phyloP scores from a whole-genome alignment of 2,797 vertebrate species.

The Pseudochirops cupreus region DNA sequence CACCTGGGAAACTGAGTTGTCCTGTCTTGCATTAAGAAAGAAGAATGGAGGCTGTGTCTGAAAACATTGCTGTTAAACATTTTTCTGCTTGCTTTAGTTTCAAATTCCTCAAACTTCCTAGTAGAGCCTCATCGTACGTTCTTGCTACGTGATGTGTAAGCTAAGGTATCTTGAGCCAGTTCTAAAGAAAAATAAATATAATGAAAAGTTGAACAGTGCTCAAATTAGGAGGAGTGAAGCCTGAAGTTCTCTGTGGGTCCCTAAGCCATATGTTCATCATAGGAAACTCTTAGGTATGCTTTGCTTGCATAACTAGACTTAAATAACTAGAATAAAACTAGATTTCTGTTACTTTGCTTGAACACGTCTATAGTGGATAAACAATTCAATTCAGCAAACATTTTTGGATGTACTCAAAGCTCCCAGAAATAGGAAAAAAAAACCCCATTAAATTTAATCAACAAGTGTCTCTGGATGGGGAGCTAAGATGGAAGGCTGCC shows the following conservation, averaged over 20 bases:
- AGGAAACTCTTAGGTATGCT: not conserved
- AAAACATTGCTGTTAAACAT: not conserved
- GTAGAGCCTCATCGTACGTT: not conserved
- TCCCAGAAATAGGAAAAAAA: conserved; percentile 37
- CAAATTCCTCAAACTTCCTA: not conserved
- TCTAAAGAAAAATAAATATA: not conserved
- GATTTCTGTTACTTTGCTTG: not conserved
- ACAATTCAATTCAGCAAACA: not conserved
- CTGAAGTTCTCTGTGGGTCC: not conserved
- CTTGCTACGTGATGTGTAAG: not conserved
- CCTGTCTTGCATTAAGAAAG: not conserved
- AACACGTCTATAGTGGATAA: not conserved
- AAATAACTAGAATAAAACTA: not conserved
- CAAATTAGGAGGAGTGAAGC: not conserved
- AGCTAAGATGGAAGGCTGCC: not conserved
- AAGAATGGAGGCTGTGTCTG: not conserved
- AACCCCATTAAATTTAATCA: not conserved
- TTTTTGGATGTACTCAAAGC: not conserved
- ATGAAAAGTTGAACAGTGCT: not conserved
- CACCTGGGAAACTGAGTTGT: not conserved
- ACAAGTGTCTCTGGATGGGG: not conserved
- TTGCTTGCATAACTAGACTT: not conserved
- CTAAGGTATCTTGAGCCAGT: not conserved
- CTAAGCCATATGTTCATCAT: not conserved
- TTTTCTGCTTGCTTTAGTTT: not conserved